Evolutionary conservation across 2,113 vertebrate species (phyloP), one percentile per base, ranked within the genome.

Genomic region (Sylvietta virens): DNA sequence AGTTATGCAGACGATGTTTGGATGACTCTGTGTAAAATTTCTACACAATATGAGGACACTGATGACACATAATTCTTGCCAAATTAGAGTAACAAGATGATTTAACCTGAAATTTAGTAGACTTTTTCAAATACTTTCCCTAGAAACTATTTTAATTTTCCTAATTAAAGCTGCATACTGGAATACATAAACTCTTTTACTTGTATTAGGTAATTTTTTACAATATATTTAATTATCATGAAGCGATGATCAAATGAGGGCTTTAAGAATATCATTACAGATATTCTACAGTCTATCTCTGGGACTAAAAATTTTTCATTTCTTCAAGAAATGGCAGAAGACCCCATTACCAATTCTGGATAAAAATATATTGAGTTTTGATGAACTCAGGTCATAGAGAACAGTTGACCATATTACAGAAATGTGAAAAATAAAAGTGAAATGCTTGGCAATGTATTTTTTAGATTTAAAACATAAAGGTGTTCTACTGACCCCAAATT

Each of bases 291-390:
- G 76, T 88, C 5, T 91, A 7, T 88, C 80, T 94, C 70, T 8
- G 77, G 4, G 20, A 18, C 5, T 93, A 44, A 33, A 28, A 58
- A 30, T 61, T 72, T 88, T 91, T 78, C 27, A 66, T 83, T 94
- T 94, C 57, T 89, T 88, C 45, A 90, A 92, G 31, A 33, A 93
- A 31, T 61, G 9, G 39, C 15, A 81, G 54, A 42, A 81, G 4
- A 91, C 6, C 6, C 30, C 7, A 67, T 91, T 94, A 64, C 30
- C 21, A 39, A 17, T 33, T 84, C 88, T 16, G 18, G 20, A 58
- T 85, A 79, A 82, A 95, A 95, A 92, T 81, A 72, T 85, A 87
- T 53, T 81, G 48, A 83, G 23, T 65, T 92, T 62, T 79, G 53
- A 85, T 60, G 35, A 48, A 79, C 31, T 69, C 23, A 86, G 48